Conservation (phyloP, 1,140 invertebrate species). For the Hyles euphorbiae region DNA sequence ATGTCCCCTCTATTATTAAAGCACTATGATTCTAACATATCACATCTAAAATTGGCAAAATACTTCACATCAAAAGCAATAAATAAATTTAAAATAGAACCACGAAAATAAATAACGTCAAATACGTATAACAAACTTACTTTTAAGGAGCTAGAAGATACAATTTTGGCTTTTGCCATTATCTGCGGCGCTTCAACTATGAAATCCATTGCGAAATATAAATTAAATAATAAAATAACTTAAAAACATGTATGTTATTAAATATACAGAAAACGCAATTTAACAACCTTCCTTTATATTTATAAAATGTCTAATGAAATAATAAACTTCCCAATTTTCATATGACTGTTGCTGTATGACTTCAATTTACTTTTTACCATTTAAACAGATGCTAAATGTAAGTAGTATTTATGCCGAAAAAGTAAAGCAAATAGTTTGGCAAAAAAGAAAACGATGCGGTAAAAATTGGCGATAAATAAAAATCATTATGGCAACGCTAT, state of each 20-base stretch:
- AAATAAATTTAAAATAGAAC: too few relatives aligned
- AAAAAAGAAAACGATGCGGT: too few relatives aligned
- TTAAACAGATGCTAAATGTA: too few relatives aligned
- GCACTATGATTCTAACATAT: not conserved
- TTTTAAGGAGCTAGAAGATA: constrained; percentile 33
- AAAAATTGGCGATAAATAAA: too few relatives aligned
- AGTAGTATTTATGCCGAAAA: too few relatives aligned
- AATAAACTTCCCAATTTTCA: too few relatives aligned
- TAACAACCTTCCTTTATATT: not conserved
- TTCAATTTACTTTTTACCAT: too few relatives aligned
- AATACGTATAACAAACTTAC: constrained; percentile 21
- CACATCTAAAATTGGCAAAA: not conserved
- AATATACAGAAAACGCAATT: not conserved
- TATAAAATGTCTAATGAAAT: too few relatives aligned
- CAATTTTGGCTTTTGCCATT: constrained; percentile 39
- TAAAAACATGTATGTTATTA: not conserved
- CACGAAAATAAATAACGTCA: not conserved
- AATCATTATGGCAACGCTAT: too few relatives aligned
- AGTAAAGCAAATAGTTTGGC: too few relatives aligned
- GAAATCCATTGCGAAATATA: constrained; percentile 31
- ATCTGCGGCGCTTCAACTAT: constrained; percentile 31
- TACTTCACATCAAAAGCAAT: not conserved
- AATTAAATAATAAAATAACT: not conserved
- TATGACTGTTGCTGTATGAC: too few relatives aligned
- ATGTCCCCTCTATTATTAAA: too few relatives aligned